A percentile compares a stretch with the other conserved stretches of the same genome.
These are phyloP conservation scores for Caenorhabditis becei DNA, from an alignment of 2,888 invertebrate species.

Conservation along the genomic window DNA sequence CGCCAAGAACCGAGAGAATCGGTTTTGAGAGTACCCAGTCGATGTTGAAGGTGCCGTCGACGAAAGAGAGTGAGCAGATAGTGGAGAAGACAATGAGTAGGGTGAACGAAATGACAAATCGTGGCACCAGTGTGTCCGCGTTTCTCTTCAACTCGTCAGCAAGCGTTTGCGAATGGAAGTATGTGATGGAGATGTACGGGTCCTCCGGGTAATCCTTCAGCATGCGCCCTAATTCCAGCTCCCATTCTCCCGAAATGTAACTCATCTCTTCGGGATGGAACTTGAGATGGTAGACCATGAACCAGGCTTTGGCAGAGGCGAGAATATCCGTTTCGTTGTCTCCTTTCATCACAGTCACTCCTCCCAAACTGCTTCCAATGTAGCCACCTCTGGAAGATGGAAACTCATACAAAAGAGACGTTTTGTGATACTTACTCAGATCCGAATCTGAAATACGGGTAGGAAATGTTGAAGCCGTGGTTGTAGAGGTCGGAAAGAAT, in stretches of 20 bases:
- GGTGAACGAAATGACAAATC: conserved; percentile 78
- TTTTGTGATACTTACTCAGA: conserved; percentile 73
- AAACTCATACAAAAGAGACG: not conserved
- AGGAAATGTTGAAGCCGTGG: conserved; percentile 79
- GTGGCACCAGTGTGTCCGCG: conserved; percentile 86
- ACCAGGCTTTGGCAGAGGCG: conserved; percentile 79
- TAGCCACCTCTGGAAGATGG: conserved; percentile 75
- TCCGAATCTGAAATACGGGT: conserved; percentile 79
- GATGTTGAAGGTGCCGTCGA: conserved; percentile 91
- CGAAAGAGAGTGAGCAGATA: conserved; percentile 84
- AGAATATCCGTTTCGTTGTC: conserved; percentile 72
- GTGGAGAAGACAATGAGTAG: conserved; percentile 79
- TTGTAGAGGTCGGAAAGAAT: conserved; percentile 78
- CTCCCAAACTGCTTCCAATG: conserved; percentile 79
- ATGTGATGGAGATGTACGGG: conserved; percentile 79
- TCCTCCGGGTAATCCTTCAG: conserved; percentile 73
- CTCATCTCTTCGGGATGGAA: conserved; percentile 79
- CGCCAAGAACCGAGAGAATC: conserved; percentile 92
- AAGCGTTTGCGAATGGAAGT: conserved; percentile 87
- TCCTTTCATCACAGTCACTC: conserved; percentile 75
- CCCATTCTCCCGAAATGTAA: conserved; percentile 81
- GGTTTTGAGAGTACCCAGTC: conserved; percentile 87
- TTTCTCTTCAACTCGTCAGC: conserved; percentile 94
- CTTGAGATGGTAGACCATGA: conserved; percentile 81
- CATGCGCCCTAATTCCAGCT: conserved; percentile 75